Evolutionary conservation across 1,140 invertebrate species (phyloP).

Genomic region (Neoseiulus cucumeris): DNA sequence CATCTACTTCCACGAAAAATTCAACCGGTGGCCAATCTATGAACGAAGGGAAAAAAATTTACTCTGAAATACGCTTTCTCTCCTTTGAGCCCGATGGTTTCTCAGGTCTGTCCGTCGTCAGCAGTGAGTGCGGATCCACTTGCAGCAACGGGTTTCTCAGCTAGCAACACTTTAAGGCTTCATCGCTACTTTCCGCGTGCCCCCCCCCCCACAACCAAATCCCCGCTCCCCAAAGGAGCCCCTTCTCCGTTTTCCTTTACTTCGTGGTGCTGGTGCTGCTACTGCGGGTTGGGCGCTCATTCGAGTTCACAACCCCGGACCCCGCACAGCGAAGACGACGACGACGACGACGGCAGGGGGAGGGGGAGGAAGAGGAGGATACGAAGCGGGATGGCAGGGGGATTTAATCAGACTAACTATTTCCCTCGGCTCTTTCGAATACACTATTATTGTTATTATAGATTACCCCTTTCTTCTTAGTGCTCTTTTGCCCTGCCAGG

Average conservation of each 20-base stretch:
- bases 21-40: constrained; percentile 8
- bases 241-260: not conserved
- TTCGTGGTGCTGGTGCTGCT: not conserved
- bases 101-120: not conserved
- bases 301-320: too few relatives aligned
- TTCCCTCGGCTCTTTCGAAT: not conserved
- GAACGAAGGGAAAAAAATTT: not conserved
- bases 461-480: not conserved
- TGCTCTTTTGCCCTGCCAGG: too few relatives aligned
- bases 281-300: too few relatives aligned
- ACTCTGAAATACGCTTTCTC: too few relatives aligned
- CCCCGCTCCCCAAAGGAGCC: too few relatives aligned
- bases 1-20: not conserved
- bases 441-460: constrained; percentile 10
- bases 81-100: too few relatives aligned
- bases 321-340: not conserved
- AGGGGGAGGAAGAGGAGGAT: not conserved
- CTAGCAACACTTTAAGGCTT: constrained; percentile 1
- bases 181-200: not conserved
- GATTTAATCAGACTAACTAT: constrained; percentile 8
- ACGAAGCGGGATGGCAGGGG: not conserved
- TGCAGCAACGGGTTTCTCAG: not conserved
- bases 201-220: not conserved
- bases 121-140: not conserved
- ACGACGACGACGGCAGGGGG: not conserved